Base-by-base conservation (phyloP, 2,888 invertebrate species). In the Bugulina stolonifera region DNA sequence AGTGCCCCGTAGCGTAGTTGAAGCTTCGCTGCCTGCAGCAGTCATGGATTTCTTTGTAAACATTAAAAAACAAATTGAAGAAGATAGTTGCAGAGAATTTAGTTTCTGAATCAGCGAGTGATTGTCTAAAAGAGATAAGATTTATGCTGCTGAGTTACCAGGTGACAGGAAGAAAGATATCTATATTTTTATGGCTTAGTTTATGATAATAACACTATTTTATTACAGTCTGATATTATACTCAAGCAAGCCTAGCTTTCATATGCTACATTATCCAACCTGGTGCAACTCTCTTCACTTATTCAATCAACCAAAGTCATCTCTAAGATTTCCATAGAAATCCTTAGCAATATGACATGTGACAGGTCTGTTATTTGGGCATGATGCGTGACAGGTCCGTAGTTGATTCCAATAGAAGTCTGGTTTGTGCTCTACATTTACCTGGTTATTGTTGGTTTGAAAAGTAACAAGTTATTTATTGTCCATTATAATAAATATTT, bases 21-120 rank as follows among this genome's bases (percentile, higher is more conserved):
- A 82, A 64, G 76, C 77, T 2, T 82, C 82, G n/a, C 78, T 83
- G 23, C 83, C 82, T 0, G 77, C 78, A 23, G 81, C 82, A 55
- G 81, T 82, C 78, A 72, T 76, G 0, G 79, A 81, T 22, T 82
- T 82, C 75, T 82, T 81, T 76, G 74, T 74, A 1, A 77, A 79
- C 73, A 77, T 83, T 14, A 76, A 77, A 70, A 76, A 77, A 29
- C 78, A 77, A 5, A 76, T 82, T 29, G 79, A 80, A 73, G 79
- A 79, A 25, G 81, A 81, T 70, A 80, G 80, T 32, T 64, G 64
- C 34, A 27, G 32, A 25, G 64, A 64, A 64, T 29, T 29, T 22
- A 64, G 64, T 32, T 64, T 64, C 32, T 64, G 32, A 32, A 3
- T 10, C 5, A 18, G 43, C n/a, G n/a, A n/a, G n/a, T n/a, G n/a